These are phyloP conservation scores for Procapra przewalskii DNA, from an alignment of 2,113 vertebrate genomes.

Conservation along the genomic window DNA sequence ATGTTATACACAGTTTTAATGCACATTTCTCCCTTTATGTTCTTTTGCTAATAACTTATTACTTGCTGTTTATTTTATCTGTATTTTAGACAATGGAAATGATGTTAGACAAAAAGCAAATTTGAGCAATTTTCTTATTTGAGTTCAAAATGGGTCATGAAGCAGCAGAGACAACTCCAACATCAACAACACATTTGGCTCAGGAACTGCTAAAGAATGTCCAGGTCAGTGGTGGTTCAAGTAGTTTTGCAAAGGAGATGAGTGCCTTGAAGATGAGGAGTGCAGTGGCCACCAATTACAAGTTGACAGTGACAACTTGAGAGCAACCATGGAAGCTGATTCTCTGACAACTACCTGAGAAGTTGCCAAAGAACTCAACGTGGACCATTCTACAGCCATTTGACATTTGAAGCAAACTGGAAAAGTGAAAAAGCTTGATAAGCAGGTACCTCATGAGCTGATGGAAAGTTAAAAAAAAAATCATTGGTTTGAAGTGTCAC, in stretches of 20 bases:
- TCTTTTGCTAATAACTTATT: not conserved
- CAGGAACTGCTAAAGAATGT: not conserved
- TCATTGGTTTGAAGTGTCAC: not conserved
- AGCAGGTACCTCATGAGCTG: not conserved
- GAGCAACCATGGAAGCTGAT: not conserved
- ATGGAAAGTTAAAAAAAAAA: not conserved
- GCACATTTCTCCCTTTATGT: not conserved
- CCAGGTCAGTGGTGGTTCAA: not conserved
- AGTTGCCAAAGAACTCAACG: not conserved
- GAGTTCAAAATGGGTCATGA: not conserved
- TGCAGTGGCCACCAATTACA: not conserved
- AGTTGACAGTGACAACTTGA: not conserved
- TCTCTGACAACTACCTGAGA: not conserved
- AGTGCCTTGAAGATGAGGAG: not conserved
- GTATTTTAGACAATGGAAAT: not conserved
- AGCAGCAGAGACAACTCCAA: not conserved
- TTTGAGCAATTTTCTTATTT: not conserved
- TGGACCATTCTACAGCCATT: not conserved
- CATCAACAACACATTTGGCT: not conserved
- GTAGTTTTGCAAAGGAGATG: not conserved
- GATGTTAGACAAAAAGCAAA: not conserved
- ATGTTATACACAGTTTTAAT: not conserved
- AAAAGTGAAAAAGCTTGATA: not conserved
- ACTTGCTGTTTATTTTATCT: not conserved
- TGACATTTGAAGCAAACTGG: rapidly evolving